These are phyloP conservation scores for Acleris literana DNA, from an alignment of 2,888 invertebrate species.

Conservation along the genomic window DNA sequence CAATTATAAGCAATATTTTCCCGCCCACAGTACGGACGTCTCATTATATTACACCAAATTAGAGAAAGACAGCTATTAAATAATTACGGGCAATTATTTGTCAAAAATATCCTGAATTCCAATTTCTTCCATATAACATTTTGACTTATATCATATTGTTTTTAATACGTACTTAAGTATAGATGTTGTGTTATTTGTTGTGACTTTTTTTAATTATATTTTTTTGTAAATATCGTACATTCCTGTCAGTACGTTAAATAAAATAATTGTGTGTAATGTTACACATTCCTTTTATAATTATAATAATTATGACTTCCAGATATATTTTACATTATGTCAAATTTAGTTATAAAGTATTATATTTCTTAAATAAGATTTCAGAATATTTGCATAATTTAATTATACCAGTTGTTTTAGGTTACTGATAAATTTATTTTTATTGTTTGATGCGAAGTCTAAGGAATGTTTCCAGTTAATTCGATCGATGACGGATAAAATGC, in stretches of 20 bases:
- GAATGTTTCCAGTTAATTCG: not conserved
- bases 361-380: slow-evolving; percentile 6
- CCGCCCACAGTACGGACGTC: too few species aligned
- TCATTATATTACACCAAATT: too few species aligned
- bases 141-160: slow-evolving; percentile 16
- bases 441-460: slow-evolving; percentile 6
- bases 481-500: not conserved
- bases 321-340: not conserved
- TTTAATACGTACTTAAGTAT: slow-evolving; percentile 24
- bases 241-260: slow-evolving; percentile 11
- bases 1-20: too few species aligned
- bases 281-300: slow-evolving; percentile 17
- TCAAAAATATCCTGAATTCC: not conserved
- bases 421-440: slow-evolving; percentile 14
- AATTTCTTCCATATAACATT: slow-evolving; percentile 20
- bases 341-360: not conserved
- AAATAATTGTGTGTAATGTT: slow-evolving; percentile 15
- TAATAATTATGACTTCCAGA: not conserved
- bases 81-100: too few species aligned
- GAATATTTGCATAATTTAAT: slow-evolving; percentile 20
- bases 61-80: too few species aligned
- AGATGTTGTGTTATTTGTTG: slow-evolving; percentile 22
- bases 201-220: slow-evolving; percentile 15
- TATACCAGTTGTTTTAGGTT: slow-evolving; percentile 13
- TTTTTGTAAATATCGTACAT: slow-evolving; percentile 29